Conservation (phyloP, 1,140 invertebrate genomes). For the Vanessa tameamea region DNA sequence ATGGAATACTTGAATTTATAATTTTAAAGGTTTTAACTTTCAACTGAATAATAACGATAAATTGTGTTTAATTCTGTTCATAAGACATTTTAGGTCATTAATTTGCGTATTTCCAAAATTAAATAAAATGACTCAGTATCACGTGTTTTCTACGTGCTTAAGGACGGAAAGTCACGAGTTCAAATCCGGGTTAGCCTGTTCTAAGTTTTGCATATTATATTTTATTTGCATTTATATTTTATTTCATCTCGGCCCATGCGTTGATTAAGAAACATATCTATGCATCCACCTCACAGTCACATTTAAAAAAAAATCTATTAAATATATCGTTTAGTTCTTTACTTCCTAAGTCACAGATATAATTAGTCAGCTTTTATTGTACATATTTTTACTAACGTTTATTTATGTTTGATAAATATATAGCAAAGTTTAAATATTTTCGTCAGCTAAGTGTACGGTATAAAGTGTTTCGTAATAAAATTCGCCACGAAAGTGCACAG, state of each 20-base stretch:
- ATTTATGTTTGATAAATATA: neutral
- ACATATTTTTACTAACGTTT: neutral
- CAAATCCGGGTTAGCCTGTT: too few relatives aligned
- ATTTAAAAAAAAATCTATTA: too few relatives aligned
- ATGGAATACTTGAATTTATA: neutral
- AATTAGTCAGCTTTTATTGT: too few relatives aligned
- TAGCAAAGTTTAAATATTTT: neutral
- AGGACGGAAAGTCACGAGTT: too few relatives aligned
- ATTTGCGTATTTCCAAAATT: neutral
- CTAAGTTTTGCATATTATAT: too few relatives aligned
- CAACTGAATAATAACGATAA: neutral
- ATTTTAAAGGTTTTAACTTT: neutral
- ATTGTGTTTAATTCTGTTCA: neutral
- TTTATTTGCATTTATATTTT: too few relatives aligned
- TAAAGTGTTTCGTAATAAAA: conserved; percentile 5
- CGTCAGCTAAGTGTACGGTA: neutral
- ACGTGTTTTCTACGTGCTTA: neutral
- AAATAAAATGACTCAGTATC: neutral
- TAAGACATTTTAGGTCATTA: neutral
- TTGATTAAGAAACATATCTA: too few relatives aligned
- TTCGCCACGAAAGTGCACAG: neutral
- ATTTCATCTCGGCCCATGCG: too few relatives aligned
- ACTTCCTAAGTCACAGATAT: too few relatives aligned
- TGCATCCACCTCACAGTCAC: too few relatives aligned
- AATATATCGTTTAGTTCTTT: too few relatives aligned